Conservation (phyloP, 2,113 vertebrate species). For the Channa maculata region DNA sequence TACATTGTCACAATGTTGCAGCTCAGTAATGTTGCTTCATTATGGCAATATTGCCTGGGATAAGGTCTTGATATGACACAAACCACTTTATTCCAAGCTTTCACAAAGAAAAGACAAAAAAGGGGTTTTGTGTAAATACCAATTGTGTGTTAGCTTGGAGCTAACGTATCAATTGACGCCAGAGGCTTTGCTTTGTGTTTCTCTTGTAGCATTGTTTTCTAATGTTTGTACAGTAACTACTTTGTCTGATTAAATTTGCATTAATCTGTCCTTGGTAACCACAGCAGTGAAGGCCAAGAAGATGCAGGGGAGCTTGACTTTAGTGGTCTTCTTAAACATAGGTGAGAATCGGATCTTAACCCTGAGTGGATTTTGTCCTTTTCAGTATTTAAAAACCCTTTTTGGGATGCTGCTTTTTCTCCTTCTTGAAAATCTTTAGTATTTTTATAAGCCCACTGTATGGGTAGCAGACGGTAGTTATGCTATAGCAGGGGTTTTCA, state of each 20-base stretch:
- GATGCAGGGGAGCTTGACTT: constrained; percentile 99
- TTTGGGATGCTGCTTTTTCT: constrained; percentile 49
- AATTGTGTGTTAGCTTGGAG: constrained; percentile 74
- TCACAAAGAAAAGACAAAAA: constrained; percentile 49
- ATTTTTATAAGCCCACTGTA: constrained; percentile 20
- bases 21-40: constrained; percentile 40
- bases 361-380: constrained; percentile 51
- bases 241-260: constrained; percentile 83
- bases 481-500: constrained; percentile 52
- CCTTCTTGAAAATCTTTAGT: constrained; percentile 10
- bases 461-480: neutral
- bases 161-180: constrained; percentile 75
- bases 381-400: constrained; percentile 34
- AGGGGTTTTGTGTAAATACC: constrained; percentile 78
- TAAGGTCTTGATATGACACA: constrained; percentile 68
- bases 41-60: constrained; percentile 62
- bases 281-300: constrained; percentile 98
- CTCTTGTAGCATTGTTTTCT: constrained; percentile 80
- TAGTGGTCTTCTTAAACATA: constrained; percentile 99
- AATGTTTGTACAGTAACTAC: constrained; percentile 69
- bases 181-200: constrained; percentile 76
- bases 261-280: constrained; percentile 94
- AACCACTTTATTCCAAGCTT: constrained; percentile 65
- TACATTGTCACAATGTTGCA: constrained; percentile 53
- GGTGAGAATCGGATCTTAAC: constrained; percentile 89